These are phyloP conservation scores for Mythimna loreyi DNA, from an alignment of 2,888 invertebrate species.

Conservation along the genomic window DNA sequence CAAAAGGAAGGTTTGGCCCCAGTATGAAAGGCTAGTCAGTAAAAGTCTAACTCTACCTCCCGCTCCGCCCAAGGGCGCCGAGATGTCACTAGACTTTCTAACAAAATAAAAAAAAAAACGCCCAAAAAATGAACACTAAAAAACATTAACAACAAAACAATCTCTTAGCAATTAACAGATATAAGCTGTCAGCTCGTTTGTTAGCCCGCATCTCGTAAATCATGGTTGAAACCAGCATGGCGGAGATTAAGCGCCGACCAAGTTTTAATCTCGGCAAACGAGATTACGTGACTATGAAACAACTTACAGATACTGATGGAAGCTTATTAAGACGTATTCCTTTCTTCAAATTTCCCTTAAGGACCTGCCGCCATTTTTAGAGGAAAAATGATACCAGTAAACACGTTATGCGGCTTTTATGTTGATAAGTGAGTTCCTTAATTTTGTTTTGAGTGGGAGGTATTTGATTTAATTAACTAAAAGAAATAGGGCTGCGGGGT, in stretches of 20 bases:
- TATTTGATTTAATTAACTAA: too few relatives aligned
- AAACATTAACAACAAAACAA: slow-evolving; percentile 56
- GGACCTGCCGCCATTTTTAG: slow-evolving; percentile 15
- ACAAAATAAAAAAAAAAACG: too few relatives aligned
- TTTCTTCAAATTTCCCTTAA: slow-evolving; percentile 31
- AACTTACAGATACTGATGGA: slow-evolving; percentile 48
- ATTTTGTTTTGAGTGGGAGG: neutral
- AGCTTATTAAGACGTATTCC: slow-evolving; percentile 49
- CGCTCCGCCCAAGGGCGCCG: too few relatives aligned
- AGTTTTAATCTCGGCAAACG: slow-evolving; percentile 69
- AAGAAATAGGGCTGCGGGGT: too few relatives aligned
- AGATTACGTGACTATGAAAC: slow-evolving; percentile 63
- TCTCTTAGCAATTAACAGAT: slow-evolving; percentile 55
- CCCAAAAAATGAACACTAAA: slow-evolving; percentile 31
- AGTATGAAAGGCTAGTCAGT: too few relatives aligned
- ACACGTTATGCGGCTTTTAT: slow-evolving; percentile 4
- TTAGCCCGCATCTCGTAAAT: slow-evolving; percentile 63
- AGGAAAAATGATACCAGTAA: slow-evolving; percentile 25
- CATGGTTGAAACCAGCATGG: slow-evolving; percentile 48
- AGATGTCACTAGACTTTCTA: too few relatives aligned
- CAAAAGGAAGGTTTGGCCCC: too few relatives aligned
- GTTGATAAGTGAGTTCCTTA: neutral
- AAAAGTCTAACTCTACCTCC: too few relatives aligned
- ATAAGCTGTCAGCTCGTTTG: slow-evolving; percentile 64
- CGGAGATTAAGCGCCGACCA: slow-evolving; percentile 64